Percentiles rank a stretch among this genome's conserved stretches.
Conservation (phyloP, 2,797 vertebrate genomes). For the Clarias platycephalus region DNA sequence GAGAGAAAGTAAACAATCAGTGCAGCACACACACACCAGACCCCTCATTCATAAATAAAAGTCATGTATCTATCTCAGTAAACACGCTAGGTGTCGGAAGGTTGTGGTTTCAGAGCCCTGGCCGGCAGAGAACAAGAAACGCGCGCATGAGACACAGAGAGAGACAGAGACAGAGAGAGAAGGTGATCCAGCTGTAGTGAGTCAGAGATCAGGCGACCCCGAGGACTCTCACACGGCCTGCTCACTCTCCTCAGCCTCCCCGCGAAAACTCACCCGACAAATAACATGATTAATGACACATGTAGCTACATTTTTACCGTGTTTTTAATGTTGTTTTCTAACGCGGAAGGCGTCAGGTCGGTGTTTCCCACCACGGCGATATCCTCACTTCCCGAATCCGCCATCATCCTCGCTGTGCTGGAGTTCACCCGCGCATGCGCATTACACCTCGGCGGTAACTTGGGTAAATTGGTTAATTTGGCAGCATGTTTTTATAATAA, state of each 20-base stretch:
- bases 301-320: constrained; percentile 61
- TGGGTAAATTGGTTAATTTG: not conserved
- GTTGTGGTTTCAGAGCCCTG: not conserved
- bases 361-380: constrained; percentile 76
- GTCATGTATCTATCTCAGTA: not conserved
- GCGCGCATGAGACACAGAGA: not conserved
- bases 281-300: not conserved
- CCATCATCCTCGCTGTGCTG: constrained; percentile 63
- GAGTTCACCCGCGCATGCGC: constrained; percentile 43
- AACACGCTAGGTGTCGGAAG: not conserved
- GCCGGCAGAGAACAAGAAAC: not conserved
- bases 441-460: not conserved
- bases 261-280: not conserved
- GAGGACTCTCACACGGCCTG: constrained; percentile 22
- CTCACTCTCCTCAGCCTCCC: too few relatives aligned
- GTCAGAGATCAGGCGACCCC: constrained; percentile 21
- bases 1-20: not conserved
- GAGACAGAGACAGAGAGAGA: not conserved
- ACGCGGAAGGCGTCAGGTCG: constrained; percentile 71
- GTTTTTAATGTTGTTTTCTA: constrained; percentile 76
- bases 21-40: not conserved
- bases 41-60: not conserved
- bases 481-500: not conserved
- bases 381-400: constrained; percentile 70
- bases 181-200: not conserved